Evolutionary conservation across 2,888 invertebrate genomes (phyloP).

Genomic region (Phasia obesa): DNA sequence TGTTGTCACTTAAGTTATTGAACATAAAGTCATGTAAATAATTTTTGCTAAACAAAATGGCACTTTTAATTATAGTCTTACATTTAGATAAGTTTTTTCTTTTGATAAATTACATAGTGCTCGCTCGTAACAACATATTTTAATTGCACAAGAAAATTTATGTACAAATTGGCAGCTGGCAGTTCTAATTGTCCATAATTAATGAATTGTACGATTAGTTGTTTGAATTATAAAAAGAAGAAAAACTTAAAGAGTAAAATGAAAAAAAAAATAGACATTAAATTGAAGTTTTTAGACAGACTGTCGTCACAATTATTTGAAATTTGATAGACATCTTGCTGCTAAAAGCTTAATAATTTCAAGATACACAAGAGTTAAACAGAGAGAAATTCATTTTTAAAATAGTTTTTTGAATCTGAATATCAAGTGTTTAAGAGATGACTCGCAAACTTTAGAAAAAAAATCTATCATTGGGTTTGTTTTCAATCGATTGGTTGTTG

Average conservation of each 20-base stretch:
- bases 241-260: not conserved
- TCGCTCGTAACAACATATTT: not conserved
- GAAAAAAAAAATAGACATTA: not conserved
- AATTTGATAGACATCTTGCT: not conserved
- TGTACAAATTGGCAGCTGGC: conserved; percentile 23
- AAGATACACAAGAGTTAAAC: too few relatives aligned
- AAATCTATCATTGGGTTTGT: too few relatives aligned
- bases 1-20: too few relatives aligned
- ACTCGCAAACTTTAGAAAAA: too few relatives aligned
- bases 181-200: conserved; percentile 38
- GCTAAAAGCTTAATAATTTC: too few relatives aligned
- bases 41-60: not conserved
- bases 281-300: conserved; percentile 11
- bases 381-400: too few relatives aligned
- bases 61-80: too few relatives aligned
- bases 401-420: too few relatives aligned
- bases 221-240: conserved; percentile 1
- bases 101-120: conserved; percentile 1
- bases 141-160: conserved; percentile 18
- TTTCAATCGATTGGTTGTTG: too few relatives aligned
- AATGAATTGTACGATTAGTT: conserved; percentile 36
- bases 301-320: conserved; percentile 20
- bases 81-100: not conserved
- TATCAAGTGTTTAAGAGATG: too few relatives aligned
- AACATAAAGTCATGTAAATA: too few relatives aligned